Evolutionary conservation across 2,113 vertebrate species (phyloP).

Genomic region (Hirundichthys speculiger): DNA sequence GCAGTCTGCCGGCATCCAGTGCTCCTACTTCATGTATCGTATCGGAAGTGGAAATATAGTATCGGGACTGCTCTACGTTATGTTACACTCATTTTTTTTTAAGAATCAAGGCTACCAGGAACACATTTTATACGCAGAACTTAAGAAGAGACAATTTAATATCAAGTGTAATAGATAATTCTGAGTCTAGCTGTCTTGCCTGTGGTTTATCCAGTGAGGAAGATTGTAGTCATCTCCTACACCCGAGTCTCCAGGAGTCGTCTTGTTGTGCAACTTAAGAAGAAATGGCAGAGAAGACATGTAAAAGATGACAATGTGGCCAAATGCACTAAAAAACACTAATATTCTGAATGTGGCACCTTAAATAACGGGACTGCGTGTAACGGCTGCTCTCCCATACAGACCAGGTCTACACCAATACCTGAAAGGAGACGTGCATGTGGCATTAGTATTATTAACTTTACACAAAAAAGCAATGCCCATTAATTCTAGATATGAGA

Average conservation of each 20-base stretch:
- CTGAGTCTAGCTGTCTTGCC: slow-evolving; percentile 69
- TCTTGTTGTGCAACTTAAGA: slow-evolving; percentile 90
- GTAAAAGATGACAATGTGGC: neutral
- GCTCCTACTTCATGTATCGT: no score
- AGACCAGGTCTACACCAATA: slow-evolving; percentile 97
- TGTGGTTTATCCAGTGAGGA: slow-evolving; percentile 99
- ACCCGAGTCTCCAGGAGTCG: slow-evolving; percentile 85
- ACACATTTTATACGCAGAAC: no score
- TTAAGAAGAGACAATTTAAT: no score
- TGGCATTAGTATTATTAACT: neutral
- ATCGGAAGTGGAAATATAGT: no score
- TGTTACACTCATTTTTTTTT: no score
- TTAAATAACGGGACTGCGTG: slow-evolving; percentile 97
- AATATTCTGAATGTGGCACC: slow-evolving; percentile 66
- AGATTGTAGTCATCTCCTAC: slow-evolving; percentile 97
- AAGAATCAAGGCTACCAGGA: no score
- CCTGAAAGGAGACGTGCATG: slow-evolving; percentile 74
- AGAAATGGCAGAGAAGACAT: neutral
- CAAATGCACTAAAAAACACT: neutral
- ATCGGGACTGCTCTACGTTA: no score
- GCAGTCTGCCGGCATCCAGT: no score
- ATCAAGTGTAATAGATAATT: neutral
- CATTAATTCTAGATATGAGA: neutral
- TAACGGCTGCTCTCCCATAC: slow-evolving; percentile 96
- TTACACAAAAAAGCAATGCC: neutral